phyloP scores from a whole-genome alignment of 2,888 invertebrate species.

The Sacculina carcini region DNA sequence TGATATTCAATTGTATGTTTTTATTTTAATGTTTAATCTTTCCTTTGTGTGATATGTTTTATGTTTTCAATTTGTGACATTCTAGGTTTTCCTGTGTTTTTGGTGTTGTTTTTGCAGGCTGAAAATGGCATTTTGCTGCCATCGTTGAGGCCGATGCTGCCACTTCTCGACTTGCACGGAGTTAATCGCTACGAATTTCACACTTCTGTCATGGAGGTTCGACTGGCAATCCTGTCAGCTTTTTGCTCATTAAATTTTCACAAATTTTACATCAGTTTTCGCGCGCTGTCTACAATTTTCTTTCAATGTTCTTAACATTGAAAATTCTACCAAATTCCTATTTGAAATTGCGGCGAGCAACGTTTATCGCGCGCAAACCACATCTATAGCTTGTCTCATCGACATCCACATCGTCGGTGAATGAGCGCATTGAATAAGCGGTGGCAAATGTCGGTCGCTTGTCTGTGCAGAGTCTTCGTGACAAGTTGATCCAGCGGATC shows the following conservation, averaged over 20 bases:
- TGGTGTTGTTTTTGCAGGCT: conserved; percentile 26
- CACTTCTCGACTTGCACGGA: conserved; percentile 75
- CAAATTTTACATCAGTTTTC: conserved; percentile 1
- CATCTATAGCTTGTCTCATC: too few species aligned
- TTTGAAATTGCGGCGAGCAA: too few species aligned
- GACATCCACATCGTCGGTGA: too few species aligned
- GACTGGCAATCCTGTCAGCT: neutral
- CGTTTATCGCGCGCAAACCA: too few species aligned
- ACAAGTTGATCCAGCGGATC: conserved; percentile 46
- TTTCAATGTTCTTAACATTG: neutral
- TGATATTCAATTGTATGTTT: conserved; percentile 1
- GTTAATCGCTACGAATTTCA: conserved; percentile 81
- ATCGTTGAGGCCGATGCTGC: conserved; percentile 76
- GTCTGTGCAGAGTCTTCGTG: too few species aligned
- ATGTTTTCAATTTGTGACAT: neutral
- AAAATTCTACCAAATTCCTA: neutral
- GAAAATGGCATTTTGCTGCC: conserved; percentile 77
- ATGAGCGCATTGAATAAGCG: too few species aligned
- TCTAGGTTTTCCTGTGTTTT: conserved; percentile 15
- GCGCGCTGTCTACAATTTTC: neutral
- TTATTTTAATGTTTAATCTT: neutral
- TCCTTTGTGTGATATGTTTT: neutral
- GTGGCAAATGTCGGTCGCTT: neutral
- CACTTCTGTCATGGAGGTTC: conserved; percentile 61
- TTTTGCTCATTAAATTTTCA: neutral